phyloP scores from a whole-genome alignment of 2,888 invertebrate genomes.

The Papilio gigon region DNA sequence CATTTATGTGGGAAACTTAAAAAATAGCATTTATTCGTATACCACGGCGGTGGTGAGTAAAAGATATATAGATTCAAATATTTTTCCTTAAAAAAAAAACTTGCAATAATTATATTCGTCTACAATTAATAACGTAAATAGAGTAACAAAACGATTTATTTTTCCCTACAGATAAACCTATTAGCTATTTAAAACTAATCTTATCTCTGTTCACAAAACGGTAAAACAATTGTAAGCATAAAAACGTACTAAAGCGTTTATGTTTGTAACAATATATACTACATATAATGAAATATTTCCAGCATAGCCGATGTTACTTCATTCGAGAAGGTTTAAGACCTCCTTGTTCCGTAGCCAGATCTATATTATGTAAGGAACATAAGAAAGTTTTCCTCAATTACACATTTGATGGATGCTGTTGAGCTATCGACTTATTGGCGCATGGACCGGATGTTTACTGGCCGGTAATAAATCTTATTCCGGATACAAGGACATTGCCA shows the following conservation, averaged over 20 bases:
- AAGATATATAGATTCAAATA: background rate
- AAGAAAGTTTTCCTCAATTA: slow-evolving; percentile 21
- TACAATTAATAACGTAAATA: background rate
- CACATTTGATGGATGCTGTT: slow-evolving; percentile 10
- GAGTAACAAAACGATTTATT: background rate
- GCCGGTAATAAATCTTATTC: slow-evolving; percentile 3
- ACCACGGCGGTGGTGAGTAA: background rate
- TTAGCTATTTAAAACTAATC: too few relatives aligned
- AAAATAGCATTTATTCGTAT: background rate
- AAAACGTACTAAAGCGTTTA: too few relatives aligned
- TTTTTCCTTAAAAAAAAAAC: too few relatives aligned
- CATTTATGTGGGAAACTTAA: background rate
- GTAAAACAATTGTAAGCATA: too few relatives aligned
- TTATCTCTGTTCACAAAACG: too few relatives aligned
- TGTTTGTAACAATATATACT: too few relatives aligned
- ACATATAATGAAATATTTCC: too few relatives aligned
- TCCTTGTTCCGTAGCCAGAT: background rate
- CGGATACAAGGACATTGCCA: slow-evolving; percentile 17
- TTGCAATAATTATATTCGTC: too few relatives aligned
- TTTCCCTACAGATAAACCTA: background rate
- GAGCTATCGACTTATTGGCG: slow-evolving; percentile 7
- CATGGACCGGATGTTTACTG: slow-evolving; percentile 10
- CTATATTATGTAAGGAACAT: slow-evolving; percentile 6
- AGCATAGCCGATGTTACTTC: slow-evolving; percentile 1
- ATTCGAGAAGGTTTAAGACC: background rate